phyloP scores from a whole-genome alignment of 2,888 invertebrate species.

The Drosophila austrosaltans region DNA sequence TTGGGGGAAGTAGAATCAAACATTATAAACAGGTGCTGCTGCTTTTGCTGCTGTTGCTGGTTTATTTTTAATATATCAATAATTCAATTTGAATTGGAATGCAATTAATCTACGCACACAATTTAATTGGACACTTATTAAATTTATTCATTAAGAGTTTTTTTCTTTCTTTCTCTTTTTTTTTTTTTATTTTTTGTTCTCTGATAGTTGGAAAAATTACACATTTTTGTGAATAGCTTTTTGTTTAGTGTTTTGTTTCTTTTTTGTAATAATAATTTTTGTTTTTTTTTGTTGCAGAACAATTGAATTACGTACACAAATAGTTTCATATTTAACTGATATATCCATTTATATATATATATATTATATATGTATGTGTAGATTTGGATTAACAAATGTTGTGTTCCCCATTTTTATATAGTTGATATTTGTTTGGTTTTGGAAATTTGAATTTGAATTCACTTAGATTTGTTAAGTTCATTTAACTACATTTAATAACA shows the following conservation, averaged over 20 bases:
- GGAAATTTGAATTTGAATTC: conserved; percentile 1
- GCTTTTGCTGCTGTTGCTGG: conserved; percentile 36
- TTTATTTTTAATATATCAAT: conserved; percentile 42
- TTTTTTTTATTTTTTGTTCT: conserved; percentile 39
- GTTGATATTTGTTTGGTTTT: conserved; percentile 11
- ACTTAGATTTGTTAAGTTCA: conserved; percentile 48
- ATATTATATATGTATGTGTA: conserved; percentile 14
- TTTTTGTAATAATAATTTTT: background rate
- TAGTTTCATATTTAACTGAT: conserved; percentile 46
- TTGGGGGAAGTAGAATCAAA: conserved; percentile 33
- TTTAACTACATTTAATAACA: conserved; percentile 72
- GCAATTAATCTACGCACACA: conserved; percentile 52
- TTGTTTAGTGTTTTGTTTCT: conserved; percentile 19
- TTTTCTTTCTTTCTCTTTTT: conserved; percentile 29
- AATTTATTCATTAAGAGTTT: conserved; percentile 47
- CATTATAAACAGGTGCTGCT: conserved; percentile 37
- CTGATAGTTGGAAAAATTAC: conserved; percentile 50
- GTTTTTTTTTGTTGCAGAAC: conserved; percentile 50
- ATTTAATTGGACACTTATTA: conserved; percentile 73
- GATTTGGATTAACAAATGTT: conserved; percentile 23
- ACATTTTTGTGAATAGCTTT: conserved; percentile 32
- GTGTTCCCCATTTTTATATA: conserved; percentile 15
- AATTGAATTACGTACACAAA: conserved; percentile 75
- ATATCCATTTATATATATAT: conserved; percentile 16
- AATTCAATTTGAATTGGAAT: conserved; percentile 48